Percentiles rank a stretch among this genome's conserved stretches.
These are phyloP conservation scores for Solen grandis DNA, from an alignment of 1,140 invertebrate genomes.

Conservation along the genomic window DNA sequence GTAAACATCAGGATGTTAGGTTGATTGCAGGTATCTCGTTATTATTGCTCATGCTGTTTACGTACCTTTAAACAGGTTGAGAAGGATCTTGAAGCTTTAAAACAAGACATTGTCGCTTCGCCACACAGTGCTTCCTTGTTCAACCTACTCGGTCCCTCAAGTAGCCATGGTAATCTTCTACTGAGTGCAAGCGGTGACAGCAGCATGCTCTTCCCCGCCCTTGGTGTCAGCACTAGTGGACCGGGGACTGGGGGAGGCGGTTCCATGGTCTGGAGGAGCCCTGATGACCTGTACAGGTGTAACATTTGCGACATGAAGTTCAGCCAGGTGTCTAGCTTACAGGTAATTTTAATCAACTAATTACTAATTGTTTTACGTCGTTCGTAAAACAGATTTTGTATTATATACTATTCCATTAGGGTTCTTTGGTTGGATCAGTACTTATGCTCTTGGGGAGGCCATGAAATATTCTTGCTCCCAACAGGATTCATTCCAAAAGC, in stretches of 20 bases:
- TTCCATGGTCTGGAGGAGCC: constrained; percentile 73
- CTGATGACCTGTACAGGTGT: constrained; percentile 73
- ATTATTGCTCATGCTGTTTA: too few relatives aligned
- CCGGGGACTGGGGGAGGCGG: constrained; percentile 41
- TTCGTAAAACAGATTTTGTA: too few relatives aligned
- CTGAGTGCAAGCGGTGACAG: not conserved
- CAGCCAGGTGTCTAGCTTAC: constrained; percentile 65
- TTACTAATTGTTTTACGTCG: too few relatives aligned
- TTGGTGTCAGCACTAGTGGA: not conserved
- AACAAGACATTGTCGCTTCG: constrained; percentile 6
- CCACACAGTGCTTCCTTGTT: not conserved
- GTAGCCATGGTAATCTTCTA: not conserved
- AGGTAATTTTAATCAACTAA: constrained; percentile 49
- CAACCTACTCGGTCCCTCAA: not conserved
- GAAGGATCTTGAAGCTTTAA: constrained; percentile 8
- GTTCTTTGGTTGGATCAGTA: too few relatives aligned
- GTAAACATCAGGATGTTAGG: too few relatives aligned
- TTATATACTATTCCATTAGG: too few relatives aligned
- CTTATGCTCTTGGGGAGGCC: too few relatives aligned
- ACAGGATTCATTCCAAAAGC: too few relatives aligned
- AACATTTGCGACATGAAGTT: constrained; percentile 78
- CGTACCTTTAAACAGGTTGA: too few relatives aligned
- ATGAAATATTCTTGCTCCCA: too few relatives aligned
- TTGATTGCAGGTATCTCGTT: too few relatives aligned
- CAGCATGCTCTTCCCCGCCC: not conserved